These are phyloP conservation scores for Gambusia yucatana DNA, from an alignment of 2,797 vertebrate genomes.

Conservation along the genomic window DNA sequence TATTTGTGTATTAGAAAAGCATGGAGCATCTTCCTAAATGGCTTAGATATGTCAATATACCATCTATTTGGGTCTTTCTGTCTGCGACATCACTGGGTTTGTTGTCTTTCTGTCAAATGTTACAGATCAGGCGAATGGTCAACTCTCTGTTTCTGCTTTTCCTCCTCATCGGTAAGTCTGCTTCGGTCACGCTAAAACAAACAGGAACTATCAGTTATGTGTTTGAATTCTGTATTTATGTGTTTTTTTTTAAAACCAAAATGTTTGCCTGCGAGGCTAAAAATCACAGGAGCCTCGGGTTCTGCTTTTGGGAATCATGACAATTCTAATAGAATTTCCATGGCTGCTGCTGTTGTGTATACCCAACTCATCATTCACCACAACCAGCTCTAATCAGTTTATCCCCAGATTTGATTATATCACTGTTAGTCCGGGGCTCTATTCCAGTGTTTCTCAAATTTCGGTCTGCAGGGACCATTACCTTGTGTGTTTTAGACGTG, in stretches of 20 bases:
- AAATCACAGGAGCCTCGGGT: neutral
- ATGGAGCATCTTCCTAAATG: neutral
- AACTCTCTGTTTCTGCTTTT: constrained; percentile 32
- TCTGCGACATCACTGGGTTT: neutral
- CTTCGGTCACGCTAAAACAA: neutral
- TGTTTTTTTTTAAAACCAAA: neutral
- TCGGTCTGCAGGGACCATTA: too few species aligned
- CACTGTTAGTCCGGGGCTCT: neutral
- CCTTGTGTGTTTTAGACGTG: too few species aligned
- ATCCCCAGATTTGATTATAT: constrained; percentile 31
- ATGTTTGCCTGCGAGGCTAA: neutral
- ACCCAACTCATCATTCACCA: constrained; percentile 48
- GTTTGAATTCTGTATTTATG: neutral
- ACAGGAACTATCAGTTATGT: neutral
- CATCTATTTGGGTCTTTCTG: neutral
- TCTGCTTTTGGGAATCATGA: neutral
- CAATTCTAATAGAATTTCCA: neutral
- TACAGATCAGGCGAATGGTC: constrained; percentile 38
- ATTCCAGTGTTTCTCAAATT: neutral
- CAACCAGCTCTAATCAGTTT: constrained; percentile 41
- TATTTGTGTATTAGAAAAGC: neutral
- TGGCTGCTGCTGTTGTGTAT: constrained; percentile 31
- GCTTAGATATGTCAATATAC: neutral
- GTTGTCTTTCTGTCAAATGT: constrained; percentile 23
- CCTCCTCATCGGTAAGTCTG: constrained; percentile 48